Base-by-base conservation (phyloP, 2,797 vertebrate species). In the Sebastes elongatus region DNA sequence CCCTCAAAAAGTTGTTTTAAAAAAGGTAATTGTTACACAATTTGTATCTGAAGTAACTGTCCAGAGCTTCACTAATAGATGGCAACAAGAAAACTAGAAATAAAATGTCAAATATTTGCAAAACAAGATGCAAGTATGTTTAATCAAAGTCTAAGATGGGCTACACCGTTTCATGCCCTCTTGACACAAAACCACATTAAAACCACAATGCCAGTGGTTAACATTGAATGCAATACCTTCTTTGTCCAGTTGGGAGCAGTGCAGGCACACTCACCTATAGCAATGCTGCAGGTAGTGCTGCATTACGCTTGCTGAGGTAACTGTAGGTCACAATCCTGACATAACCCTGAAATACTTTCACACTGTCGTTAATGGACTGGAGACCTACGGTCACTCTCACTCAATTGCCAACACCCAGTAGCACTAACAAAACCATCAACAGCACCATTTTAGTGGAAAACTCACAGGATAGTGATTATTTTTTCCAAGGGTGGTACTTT, bases 301-400 rank as follows among this genome's bases (percentile, higher is more conserved):
- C 81, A 82, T 71, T 77, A 69, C 49, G 46, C 67, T 10, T 38
- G 5, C 64, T 60, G 80, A 81, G 96, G 96, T 97, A 95, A 97
- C 92, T 95, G 63, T 16, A 87, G 95, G 95, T 95, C 94, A 96
- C 91, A 94, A 90, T 78, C 90, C 94, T 94, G 80, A 4, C 94
- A 88, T 94, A 95, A 96, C 94, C 94, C 83, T 88, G 77, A 70
- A 89, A 90, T 69, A 85, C 72, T 90, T 65, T 66, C 89, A 88
- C 77, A 57, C 69, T 1, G 6, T 35, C 10, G 81, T 76, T 88
- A 88, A 92, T 89, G 82, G 86, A 67, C 73, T 30, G 74, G 65
- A 87, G 71, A 78, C 71, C 71, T 65, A 35, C 4, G 35, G 87
- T 76, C 69, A 80, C 62, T 91, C 74, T 65, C 91, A 86, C 81